These are phyloP conservation scores for Pica pica DNA, from an alignment of 2,113 vertebrate genomes.

Conservation along the genomic window DNA sequence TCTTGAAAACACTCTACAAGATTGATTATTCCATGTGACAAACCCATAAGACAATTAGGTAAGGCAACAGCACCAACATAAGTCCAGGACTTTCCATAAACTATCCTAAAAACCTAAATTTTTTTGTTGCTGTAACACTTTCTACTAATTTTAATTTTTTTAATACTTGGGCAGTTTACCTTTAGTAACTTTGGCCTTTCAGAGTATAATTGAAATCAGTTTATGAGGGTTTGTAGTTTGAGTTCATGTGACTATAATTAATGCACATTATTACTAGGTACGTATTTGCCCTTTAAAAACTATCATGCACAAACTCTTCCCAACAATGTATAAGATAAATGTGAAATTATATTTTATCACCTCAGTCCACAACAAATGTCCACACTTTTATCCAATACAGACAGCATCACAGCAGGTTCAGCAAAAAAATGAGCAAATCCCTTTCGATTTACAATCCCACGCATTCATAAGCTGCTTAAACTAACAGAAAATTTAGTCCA, in stretches of 20 bases:
- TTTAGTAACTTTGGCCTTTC: neutral
- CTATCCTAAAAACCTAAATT: neutral
- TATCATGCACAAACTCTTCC: neutral
- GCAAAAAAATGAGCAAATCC: neutral
- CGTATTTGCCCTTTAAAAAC: neutral
- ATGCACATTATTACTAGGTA: neutral
- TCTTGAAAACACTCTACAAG: neutral
- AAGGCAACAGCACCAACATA: neutral
- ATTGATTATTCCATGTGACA: neutral
- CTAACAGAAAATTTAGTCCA: neutral
- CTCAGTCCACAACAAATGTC: neutral
- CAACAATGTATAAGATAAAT: neutral
- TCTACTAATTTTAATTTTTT: neutral
- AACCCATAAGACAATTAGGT: neutral
- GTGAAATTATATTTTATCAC: neutral
- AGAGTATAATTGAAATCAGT: neutral
- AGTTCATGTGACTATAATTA: neutral
- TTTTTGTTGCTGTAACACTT: neutral
- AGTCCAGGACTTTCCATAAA: neutral
- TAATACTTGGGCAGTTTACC: neutral
- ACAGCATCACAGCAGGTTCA: neutral
- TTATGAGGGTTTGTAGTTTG: neutral
- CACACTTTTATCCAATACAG: neutral
- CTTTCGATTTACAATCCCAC: neutral
- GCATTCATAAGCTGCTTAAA: neutral